Evolutionary conservation across 2,797 vertebrate species (phyloP).

Genomic region (Hirundo rustica): DNA sequence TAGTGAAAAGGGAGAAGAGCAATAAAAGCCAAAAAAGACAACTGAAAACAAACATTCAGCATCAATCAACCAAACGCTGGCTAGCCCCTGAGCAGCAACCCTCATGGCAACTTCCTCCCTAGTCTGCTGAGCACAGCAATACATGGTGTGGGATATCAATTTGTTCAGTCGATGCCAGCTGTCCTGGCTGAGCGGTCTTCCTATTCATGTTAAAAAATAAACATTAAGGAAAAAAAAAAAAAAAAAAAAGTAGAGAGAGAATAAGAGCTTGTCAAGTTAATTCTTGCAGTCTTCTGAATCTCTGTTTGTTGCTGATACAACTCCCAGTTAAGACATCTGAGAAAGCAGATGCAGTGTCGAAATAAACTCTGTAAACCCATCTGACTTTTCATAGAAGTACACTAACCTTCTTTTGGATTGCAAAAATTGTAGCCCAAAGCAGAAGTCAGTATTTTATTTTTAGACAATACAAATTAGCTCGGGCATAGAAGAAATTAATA

Average conservation of each 20-base stretch:
- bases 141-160: not conserved
- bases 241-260: not conserved
- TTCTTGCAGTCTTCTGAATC: not conserved
- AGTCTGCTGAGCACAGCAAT: rapidly evolving
- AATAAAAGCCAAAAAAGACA: not conserved
- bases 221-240: not conserved
- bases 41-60: not conserved
- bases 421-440: not conserved
- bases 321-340: not conserved
- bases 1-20: not conserved
- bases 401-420: not conserved
- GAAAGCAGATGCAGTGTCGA: not conserved
- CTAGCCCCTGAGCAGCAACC: not conserved
- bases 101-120: rapidly evolving
- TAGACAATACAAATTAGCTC: not conserved
- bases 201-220: not conserved
- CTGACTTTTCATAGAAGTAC: not conserved
- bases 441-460: not conserved
- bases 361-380: not conserved
- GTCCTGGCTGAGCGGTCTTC: not conserved
- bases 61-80: not conserved
- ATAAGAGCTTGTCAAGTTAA: not conserved
- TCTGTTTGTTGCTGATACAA: not conserved
- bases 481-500: not conserved
- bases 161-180: not conserved